Evolutionary conservation across 2,113 vertebrate species (phyloP), one percentile per base, ranked within the genome.

Genomic region (Phasianus colchicus): DNA sequence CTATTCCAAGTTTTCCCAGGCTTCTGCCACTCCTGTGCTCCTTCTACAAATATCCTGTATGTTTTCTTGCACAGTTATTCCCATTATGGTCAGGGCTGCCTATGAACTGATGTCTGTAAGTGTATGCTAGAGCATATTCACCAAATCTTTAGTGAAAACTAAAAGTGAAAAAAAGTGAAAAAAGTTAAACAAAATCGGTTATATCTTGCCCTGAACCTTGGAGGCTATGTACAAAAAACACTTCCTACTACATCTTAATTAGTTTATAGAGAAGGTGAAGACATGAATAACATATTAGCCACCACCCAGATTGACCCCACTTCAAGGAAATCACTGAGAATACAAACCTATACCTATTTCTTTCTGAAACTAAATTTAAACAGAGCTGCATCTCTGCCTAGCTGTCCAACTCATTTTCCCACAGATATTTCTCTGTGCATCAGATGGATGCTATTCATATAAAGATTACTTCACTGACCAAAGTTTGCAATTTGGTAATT

Each of bases 351-450:
- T 1, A 7, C 50, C 67, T 83, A 13, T 71, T 21, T 76, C 58
- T 80, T 45, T 85, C 66, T 85, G 42, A 76, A 91, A 73, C 58
- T 75, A 80, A 47, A 94, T 87, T 85, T 89, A 92, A 75, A 47
- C 22, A 67, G 52, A 83, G 19, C 7, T 58, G 10, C 29, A 85
- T 67, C 58, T 76, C 40, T 85, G 20, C 11, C 63, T 83, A 84
- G 48, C 54, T 87, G 16, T 66, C 82, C 58, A 76, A 63, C 4
- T 5, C 15, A 25, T 63, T 90, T 57, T 54, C 12, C 14, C 4
- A 67, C 5, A 71, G 80, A n/a, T 27, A 66, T 50, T 94, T n/a
- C n/a, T 76, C 24, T 7, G 25, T 36, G 17, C 38, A 72, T 54
- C 20, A 86, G 43, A 55, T 18, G 15, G 45, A 66, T 69, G 43